A percentile compares a stretch with the other conserved stretches of the same genome.
Evolutionary conservation across 2,113 vertebrate genomes (phyloP).

Genomic region (Seriola quinqueradiata): DNA sequence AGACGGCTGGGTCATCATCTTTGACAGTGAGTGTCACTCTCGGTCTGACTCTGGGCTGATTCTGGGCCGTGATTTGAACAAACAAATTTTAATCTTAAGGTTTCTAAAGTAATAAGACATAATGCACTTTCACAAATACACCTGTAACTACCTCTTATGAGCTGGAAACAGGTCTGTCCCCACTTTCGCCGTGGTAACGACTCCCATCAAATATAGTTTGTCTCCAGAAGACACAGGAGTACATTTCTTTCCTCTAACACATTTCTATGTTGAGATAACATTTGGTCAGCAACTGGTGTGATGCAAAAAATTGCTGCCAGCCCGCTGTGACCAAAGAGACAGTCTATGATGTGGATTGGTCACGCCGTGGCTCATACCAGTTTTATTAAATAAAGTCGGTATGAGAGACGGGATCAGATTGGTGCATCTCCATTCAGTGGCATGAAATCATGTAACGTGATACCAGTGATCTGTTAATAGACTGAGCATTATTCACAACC

Average conservation of each 20-base stretch:
- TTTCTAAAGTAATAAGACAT: no score
- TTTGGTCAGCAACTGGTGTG: no score
- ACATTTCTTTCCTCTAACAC: no score
- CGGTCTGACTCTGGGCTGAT: background rate
- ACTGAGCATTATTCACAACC: background rate
- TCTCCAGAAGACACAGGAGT: no score
- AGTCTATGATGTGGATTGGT: background rate
- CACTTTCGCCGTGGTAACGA: no score
- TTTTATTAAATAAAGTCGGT: background rate
- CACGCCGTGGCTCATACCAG: background rate
- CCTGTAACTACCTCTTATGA: no score
- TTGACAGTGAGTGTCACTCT: constrained; percentile 91
- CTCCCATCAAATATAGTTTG: no score
- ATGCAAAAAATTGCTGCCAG: background rate
- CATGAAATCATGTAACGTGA: background rate
- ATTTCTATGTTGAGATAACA: background rate
- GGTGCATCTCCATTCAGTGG: background rate
- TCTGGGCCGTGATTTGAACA: background rate
- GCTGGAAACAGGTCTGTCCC: no score
- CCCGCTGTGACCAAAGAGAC: background rate
- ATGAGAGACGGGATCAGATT: background rate
- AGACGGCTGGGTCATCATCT: constrained; percentile 96
- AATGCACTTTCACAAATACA: no score
- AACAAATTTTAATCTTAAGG: no score
- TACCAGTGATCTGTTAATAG: background rate